Evolutionary conservation across 2,797 vertebrate species (phyloP).

Genomic region (Labeo calbasu): DNA sequence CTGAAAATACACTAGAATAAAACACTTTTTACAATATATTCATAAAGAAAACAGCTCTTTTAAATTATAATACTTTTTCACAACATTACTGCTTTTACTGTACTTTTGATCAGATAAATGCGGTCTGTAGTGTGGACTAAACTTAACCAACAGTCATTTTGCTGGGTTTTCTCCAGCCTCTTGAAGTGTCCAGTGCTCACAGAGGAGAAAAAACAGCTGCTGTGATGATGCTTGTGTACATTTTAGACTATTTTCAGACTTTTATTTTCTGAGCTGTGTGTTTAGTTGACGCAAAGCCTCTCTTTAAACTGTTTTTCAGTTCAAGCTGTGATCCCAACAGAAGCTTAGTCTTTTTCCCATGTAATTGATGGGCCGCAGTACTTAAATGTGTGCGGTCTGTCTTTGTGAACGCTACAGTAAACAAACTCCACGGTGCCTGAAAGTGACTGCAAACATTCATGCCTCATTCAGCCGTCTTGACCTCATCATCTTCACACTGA

Average conservation of each 20-base stretch:
- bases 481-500: not conserved
- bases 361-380: constrained; percentile 1
- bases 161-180: not conserved
- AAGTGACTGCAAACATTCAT: not conserved
- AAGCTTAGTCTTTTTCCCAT: not conserved
- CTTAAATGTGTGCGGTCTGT: not conserved
- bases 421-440: not conserved
- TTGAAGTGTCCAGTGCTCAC: not conserved
- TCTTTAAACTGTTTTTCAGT: not conserved
- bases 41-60: not conserved
- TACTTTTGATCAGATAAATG: not conserved
- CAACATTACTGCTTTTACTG: not conserved
- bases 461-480: not conserved
- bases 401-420: not conserved
- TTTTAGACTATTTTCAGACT: not conserved
- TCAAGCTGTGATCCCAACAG: not conserved
- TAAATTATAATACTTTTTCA: not conserved
- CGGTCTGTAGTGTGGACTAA: not conserved
- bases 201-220: not conserved
- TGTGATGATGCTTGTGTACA: not conserved
- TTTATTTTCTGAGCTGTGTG: not conserved
- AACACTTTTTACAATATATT: not conserved
- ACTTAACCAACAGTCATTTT: not conserved
- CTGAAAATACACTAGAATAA: not conserved
- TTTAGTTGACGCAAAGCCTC: not conserved